Percentiles rank a stretch among this genome's conserved stretches.
These are phyloP conservation scores for Phytoseiulus persimilis DNA, from an alignment of 2,888 invertebrate genomes.

Conservation along the genomic window DNA sequence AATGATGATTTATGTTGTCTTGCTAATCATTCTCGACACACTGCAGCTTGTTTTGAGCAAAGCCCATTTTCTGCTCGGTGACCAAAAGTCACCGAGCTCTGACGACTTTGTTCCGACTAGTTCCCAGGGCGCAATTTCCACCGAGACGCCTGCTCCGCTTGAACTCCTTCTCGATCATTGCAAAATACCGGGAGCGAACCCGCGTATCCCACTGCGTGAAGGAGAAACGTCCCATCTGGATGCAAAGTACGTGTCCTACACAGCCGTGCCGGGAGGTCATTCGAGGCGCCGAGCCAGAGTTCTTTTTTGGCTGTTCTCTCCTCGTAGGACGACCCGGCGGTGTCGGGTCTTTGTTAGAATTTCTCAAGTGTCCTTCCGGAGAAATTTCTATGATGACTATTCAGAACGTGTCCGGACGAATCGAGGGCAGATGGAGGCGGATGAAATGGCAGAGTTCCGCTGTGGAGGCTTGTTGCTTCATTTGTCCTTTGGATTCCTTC, in stretches of 20 bases:
- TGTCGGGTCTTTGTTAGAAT: not conserved
- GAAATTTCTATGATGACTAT: slow-evolving; percentile 5
- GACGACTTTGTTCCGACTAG: not conserved
- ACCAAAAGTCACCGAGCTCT: not conserved
- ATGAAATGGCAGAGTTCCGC: not conserved
- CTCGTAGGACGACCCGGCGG: not conserved
- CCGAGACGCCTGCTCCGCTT: too few relatives aligned
- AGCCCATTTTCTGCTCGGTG: not conserved
- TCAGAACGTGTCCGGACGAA: not conserved
- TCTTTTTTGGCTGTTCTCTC: not conserved
- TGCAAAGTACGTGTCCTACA: not conserved
- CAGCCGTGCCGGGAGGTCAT: not conserved
- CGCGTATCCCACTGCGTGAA: too few relatives aligned
- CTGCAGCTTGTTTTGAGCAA: not conserved
- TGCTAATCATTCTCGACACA: not conserved
- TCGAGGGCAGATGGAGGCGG: not conserved
- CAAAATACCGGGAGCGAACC: too few relatives aligned
- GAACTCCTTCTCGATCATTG: too few relatives aligned
- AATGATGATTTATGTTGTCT: not conserved
- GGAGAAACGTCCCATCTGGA: not conserved
- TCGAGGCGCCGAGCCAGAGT: not conserved
- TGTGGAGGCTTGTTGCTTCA: not conserved
- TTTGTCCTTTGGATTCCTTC: not conserved
- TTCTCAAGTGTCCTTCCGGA: not conserved
- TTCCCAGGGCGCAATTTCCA: too few relatives aligned